Evolutionary conservation across 2,797 vertebrate species (phyloP), one percentile per base, ranked within the genome.

Genomic region (Philypnodon macrostomus): DNA sequence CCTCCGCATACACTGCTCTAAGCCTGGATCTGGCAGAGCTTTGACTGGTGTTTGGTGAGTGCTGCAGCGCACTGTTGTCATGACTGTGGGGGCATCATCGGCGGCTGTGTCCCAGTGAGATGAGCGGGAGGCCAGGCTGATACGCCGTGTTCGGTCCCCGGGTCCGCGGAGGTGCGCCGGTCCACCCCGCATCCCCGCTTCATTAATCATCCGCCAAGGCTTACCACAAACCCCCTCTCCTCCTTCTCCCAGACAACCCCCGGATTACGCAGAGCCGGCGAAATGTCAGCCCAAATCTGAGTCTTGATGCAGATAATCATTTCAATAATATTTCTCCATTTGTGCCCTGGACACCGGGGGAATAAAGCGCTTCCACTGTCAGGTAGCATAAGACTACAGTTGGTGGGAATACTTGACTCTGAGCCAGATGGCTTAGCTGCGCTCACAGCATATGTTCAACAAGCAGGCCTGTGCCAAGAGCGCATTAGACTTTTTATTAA

Each of bases 321-420:
- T 98, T 97, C 95, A 98, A 98, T 98, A 98, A 98, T 98, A 98
- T 99, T 98, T 97, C 95, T 98, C 95, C 95, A 98, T 99, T 99
- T 98, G 95, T 98, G 95, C 92, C 94, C 92, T 89, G 89, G 87
- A 94, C 92, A 92, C 93, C 92, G 88, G 83, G 95, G 97, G 95
- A 98, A 98, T 97, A 95, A 93, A 92, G 92, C 94, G 95, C 96
- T 94, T 92, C 93, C 93, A 90, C 94, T 96, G 95, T 98, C 95
- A 98, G 96, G 95, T 97, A 97, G 92, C 89, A 90, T 94, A 94
- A 96, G 94, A 89, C 94, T 93, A 92, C 92, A 93, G 94, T 97
- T 95, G 94, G 94, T 95, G 92, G 93, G 95, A 95, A 96, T 94
- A 94, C 93, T 97, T 98, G 95, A 98, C 94, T 96, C 91, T 91